A percentile compares a stretch with the other conserved stretches of the same genome.
These are phyloP conservation scores for Strix aluco DNA, from an alignment of 2,113 vertebrate species.

Conservation along the genomic window DNA sequence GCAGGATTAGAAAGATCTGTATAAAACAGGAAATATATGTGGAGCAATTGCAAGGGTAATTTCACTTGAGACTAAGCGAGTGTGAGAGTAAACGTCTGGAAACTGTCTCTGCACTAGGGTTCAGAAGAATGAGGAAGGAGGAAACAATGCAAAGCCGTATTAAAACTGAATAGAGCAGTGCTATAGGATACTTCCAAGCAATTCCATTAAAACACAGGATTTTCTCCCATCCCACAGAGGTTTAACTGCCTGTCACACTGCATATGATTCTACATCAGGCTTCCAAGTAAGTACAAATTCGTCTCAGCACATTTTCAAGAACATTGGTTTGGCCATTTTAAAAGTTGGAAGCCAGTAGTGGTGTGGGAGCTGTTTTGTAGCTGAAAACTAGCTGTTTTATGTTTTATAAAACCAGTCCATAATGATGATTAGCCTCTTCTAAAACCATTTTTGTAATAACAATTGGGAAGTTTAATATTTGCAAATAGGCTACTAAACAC, in stretches of 20 bases:
- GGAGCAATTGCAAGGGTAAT: background rate
- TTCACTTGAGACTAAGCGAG: background rate
- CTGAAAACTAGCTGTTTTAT: background rate
- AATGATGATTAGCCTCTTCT: background rate
- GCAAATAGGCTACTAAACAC: background rate
- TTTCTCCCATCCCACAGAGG: background rate
- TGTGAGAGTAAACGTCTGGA: background rate
- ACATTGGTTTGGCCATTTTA: background rate
- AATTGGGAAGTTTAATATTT: background rate
- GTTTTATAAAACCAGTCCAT: background rate
- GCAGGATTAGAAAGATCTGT: background rate
- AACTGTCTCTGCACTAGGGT: background rate
- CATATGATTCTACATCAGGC: background rate
- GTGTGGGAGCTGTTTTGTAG: background rate
- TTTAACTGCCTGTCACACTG: background rate
- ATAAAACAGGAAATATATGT: background rate
- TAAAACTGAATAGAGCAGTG: background rate
- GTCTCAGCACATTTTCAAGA: background rate
- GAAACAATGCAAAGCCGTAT: background rate
- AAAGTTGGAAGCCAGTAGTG: background rate
- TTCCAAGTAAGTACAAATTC: background rate
- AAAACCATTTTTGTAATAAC: background rate
- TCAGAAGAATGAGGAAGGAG: background rate
- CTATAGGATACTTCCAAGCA: background rate
- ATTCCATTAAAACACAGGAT: constrained; percentile 5